Conservation (phyloP, 2,888 invertebrate genomes). For the Epinotia demarniana region DNA sequence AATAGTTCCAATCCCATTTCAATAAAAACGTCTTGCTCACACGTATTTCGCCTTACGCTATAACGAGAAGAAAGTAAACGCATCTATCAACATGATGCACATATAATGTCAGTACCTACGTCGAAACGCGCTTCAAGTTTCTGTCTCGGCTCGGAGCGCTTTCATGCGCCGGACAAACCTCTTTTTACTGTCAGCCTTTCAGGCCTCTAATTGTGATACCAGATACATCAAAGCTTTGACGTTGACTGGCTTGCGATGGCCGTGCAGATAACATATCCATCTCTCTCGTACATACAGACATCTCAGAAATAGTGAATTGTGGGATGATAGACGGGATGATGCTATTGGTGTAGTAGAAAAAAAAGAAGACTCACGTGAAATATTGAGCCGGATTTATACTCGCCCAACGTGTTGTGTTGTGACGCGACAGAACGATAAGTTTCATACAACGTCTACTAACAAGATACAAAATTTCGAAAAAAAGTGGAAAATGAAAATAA, state of each 20-base stretch:
- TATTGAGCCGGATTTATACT: not conserved
- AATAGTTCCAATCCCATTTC: not conserved
- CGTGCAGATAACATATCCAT: not conserved
- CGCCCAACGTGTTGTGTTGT: too few relatives aligned
- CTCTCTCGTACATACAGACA: too few relatives aligned
- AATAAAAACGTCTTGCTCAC: not conserved
- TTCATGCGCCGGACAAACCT: constrained; percentile 18
- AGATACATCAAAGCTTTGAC: constrained; percentile 17
- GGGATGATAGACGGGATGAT: not conserved
- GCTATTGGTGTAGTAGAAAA: not conserved
- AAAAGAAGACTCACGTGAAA: not conserved
- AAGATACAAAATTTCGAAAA: too few relatives aligned
- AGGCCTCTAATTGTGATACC: constrained; percentile 17
- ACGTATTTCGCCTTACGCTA: not conserved
- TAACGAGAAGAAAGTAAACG: too few relatives aligned
- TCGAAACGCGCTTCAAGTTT: not conserved
- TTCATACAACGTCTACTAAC: too few relatives aligned
- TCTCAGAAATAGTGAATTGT: not conserved
- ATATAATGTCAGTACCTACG: not conserved
- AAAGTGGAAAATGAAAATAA: too few relatives aligned
- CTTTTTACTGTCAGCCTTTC: constrained; percentile 32
- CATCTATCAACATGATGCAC: not conserved
- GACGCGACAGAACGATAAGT: too few relatives aligned
- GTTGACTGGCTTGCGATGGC: not conserved
- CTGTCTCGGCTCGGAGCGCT: not conserved